Base-by-base conservation (phyloP, 1,140 invertebrate species). In the Lasioglossum baleicum region DNA sequence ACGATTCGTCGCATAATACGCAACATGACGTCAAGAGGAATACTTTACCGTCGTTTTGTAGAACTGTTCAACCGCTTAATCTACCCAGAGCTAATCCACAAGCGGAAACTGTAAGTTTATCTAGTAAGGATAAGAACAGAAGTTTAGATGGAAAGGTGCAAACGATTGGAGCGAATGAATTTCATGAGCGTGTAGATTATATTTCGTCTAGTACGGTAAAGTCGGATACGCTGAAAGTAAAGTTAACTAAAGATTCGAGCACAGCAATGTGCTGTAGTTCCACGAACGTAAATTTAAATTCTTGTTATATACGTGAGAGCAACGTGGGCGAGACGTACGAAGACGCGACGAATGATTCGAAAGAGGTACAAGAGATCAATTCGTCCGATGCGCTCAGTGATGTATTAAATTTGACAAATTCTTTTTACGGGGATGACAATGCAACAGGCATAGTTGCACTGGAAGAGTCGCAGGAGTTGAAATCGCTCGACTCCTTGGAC, bases 1-100 rank as follows among this genome's bases (percentile, higher is more conserved):
- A 93, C 22, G 90, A 92, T 76, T 91, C 89, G 0, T 88, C 90
- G 11, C 85, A 87, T 42, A 84, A 78, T 58, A 48, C 70, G 6
- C 85, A 88, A 17, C 80, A 90, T 17, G 87, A 91, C 53, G 22
- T 72, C 6, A 90, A 90, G 68, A 89, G 87, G 70, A 61, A n/a
- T 20, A 86, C 78, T 10, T 80, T 83, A 17, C 81, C 82, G 22
- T 84, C 72, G 42, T 88, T 88, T 26, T 84, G 80, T 44, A 84
- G 81, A 72, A 77, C 86, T 0, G 81, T 82, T 20, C 89, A 87
- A 81, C 58, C 81, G 5, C 35, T 74, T 69, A 80, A 83, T 75
- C 61, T 72, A 31, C 42, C 73, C 31, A 58, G 67, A 74, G 56
- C 8, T 53, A 76, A 81, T 73, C 71, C 42, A 60, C 76, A 81